These are phyloP conservation scores for Salminus brasiliensis DNA, from an alignment of 2,113 vertebrate species.

Conservation along the genomic window DNA sequence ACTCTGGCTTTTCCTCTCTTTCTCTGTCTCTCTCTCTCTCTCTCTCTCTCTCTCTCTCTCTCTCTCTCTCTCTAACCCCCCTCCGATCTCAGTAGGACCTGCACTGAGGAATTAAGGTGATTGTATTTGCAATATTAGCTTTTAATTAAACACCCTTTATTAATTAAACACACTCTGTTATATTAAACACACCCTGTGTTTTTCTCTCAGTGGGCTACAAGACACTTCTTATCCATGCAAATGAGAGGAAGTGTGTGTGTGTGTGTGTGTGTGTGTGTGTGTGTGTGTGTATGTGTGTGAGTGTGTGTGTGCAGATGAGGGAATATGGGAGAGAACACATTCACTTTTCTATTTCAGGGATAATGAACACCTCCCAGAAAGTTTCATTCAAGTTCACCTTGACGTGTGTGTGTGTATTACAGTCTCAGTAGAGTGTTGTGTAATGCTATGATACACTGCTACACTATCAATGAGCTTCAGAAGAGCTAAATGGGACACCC, in stretches of 20 bases:
- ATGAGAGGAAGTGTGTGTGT: too few relatives aligned
- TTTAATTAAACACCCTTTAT: conserved; percentile 14
- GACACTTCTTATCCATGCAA: too few relatives aligned
- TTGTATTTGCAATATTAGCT: neutral
- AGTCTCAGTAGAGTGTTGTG: neutral
- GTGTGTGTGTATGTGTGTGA: conserved; percentile 26
- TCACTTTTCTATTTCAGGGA: neutral
- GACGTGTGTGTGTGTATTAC: neutral
- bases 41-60: too few relatives aligned
- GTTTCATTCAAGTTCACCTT: neutral
- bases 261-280: too few relatives aligned
- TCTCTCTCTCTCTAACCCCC: neutral
- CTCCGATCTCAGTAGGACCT: too few relatives aligned
- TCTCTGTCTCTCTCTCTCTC: too few relatives aligned
- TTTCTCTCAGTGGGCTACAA: too few relatives aligned
- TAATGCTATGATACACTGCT: too few relatives aligned
- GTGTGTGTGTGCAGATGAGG: neutral
- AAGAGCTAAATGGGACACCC: too few relatives aligned
- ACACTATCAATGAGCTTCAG: too few relatives aligned
- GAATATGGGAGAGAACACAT: neutral
- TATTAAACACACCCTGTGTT: too few relatives aligned
- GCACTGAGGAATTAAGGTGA: neutral
- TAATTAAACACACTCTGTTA: neutral
- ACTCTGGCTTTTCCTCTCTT: neutral
- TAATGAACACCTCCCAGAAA: neutral